Evolutionary conservation across 1,140 invertebrate species (phyloP), one percentile per base, ranked within the genome.

Genomic region (Magallana gigas): DNA sequence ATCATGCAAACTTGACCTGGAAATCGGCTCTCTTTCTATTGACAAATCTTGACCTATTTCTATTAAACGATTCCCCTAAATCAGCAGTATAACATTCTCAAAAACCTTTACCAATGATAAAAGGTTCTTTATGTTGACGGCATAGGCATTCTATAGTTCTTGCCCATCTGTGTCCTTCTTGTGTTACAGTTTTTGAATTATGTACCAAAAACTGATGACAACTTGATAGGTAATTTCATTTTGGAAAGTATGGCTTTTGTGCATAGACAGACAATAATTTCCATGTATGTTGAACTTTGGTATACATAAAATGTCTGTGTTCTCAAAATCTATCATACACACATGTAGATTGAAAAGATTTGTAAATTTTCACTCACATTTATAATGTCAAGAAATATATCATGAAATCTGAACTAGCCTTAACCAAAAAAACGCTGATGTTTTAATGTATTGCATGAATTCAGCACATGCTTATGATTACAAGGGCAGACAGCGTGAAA

Each of bases 311-410:
- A 76, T 12, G 8, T 9, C 12, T 29, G 68, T 76, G 68, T 29
- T 76, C 68, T 76, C 68, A 76, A 76, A 76, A 76, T 76, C 68
- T 76, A 76, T 76, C 68, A 64, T 76, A 76, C 68, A 64, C 60
- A 76, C 36, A 76, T 76, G 68, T 29, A 76, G 68, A 76, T 76
- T 36, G 36, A 23, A 29, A 11, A 76, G 68, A 76, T 76, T 12
- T 18, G 23, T 76, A 12, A 76, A 23, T 29, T 11, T 29, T 5
- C 36, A 23, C 9, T 36, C 23, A 48, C 23, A 3, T 29, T 76
- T 11, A 76, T 8, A 76, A 18, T 29, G 60, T 12, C 23, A 76
- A 29, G 68, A 76, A 76, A 76, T 76, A 76, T 76, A 76, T 76
- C 68, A 76, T 29, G 68, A 76, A 76, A 76, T 76, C 23, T 76